Conservation (phyloP, 2,888 invertebrate genomes). For the Cactoblastis cactorum region DNA sequence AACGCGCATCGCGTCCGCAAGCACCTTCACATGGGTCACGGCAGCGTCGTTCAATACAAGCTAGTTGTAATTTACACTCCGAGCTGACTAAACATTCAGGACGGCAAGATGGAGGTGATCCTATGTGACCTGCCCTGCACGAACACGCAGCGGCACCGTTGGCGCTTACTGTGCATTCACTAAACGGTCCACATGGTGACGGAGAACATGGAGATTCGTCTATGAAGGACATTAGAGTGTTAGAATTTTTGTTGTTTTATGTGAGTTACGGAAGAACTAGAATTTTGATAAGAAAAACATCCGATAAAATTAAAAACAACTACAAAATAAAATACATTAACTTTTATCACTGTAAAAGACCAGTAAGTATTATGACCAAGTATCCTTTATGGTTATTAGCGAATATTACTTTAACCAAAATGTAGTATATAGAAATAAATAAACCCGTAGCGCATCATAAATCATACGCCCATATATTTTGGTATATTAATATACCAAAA, state of each 20-base stretch:
- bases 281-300: too few species aligned
- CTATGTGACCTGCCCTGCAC: conserved; percentile 85
- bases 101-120: conserved; percentile 86
- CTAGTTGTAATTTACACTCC: conserved; percentile 83
- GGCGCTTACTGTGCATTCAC: conserved; percentile 77
- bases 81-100: conserved; percentile 87
- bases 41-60: conserved; percentile 85
- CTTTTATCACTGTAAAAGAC: too few species aligned
- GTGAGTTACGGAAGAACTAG: too few species aligned
- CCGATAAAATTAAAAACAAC: too few species aligned
- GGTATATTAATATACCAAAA: too few species aligned
- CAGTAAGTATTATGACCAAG: too few species aligned
- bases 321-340: too few species aligned
- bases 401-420: too few species aligned
- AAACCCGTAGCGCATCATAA: too few species aligned
- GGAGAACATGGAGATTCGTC: conserved; percentile 81
- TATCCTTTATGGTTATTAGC: too few species aligned
- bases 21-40: conserved; percentile 87
- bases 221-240: conserved; percentile 22
- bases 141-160: conserved; percentile 83
- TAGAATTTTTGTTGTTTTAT: not conserved
- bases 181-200: conserved; percentile 88
- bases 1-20: conserved; percentile 85
- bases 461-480: too few species aligned
- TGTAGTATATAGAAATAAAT: too few species aligned